Evolutionary conservation across 2,888 invertebrate species (phyloP), one percentile per base, ranked within the genome.

Genomic region (Asteroscopus sphinx): DNA sequence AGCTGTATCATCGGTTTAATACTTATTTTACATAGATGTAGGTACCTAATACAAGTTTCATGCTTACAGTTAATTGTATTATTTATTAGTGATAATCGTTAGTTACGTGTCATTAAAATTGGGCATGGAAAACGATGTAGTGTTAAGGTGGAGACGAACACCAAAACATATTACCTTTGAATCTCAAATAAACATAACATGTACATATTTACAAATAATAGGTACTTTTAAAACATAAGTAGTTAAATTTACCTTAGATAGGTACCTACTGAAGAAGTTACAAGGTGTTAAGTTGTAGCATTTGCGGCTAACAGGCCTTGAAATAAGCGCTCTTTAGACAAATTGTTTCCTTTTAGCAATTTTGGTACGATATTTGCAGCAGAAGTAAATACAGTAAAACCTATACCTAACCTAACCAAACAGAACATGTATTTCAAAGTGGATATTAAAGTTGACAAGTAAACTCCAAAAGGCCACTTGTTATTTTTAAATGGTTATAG

Each of bases 221-320:
- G 3, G 3, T 21, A 21, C 2, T 21, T 3, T 21, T 3, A 21
- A 21, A 3, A 21, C n/a, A n/a, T n/a, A 21, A 3, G 21, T 21
- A 3, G 2, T 4, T 3, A 21, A 21, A 21, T 21, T 21, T 3
- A 6, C 21, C 1, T 21, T 6, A 6, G 1, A 1, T 1, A 4
- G 21, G 21, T 21, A 21, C 21, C n/a, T 16, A 25, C 5, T 33
- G 5, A 39, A 47, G 32, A 47, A 25, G 37, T 33, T n/a, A 36
- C 12, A 12, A 9, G 2, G 8, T 12, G 11, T 1, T 12, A 21
- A 9, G 7, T 7, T 39, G 2, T 37, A 32, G 41, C 6, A 26
- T 51, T 45, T 61, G 42, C 15, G 62, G 62, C 61, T 17, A 41
- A 11, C 9, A 9, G 16, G 39, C 37, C 46, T 60, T 68, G 41